Evolutionary conservation across 2,797 vertebrate species (phyloP).

Genomic region (Chromobotia macracanthus): DNA sequence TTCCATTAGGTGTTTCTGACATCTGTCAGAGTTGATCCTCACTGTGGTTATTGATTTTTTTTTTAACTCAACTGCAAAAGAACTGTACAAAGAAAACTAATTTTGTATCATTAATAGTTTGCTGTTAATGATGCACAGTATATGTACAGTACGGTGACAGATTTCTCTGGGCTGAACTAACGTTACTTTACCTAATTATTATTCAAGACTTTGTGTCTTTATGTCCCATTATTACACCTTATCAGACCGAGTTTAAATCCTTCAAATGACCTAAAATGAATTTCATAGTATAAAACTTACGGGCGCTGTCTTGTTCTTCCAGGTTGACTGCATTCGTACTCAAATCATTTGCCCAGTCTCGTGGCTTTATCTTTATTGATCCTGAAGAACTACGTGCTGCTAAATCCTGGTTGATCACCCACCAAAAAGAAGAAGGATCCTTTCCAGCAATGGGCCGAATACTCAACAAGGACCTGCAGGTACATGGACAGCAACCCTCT

Average conservation of each 20-base stretch:
- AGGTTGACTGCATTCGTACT: slow-evolving; percentile 95
- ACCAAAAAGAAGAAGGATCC: slow-evolving; percentile 88
- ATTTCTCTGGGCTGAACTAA: background rate
- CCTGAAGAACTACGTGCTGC: slow-evolving; percentile 85
- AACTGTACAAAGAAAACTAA: background rate
- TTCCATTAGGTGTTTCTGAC: slow-evolving; percentile 44
- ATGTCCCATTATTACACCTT: background rate
- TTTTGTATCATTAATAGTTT: background rate
- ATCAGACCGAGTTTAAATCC: background rate
- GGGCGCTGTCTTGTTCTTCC: slow-evolving; percentile 1
- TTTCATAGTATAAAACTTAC: background rate
- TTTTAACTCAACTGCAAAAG: slow-evolving; percentile 10
- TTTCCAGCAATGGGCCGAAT: slow-evolving; percentile 92
- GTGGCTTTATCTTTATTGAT: slow-evolving; percentile 92
- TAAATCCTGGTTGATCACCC: slow-evolving; percentile 89
- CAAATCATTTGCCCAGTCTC: slow-evolving; percentile 93
- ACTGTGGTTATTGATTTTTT: slow-evolving; percentile 6
- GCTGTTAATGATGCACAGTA: no score
- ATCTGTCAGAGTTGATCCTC: slow-evolving; percentile 34
- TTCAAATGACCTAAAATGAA: background rate
- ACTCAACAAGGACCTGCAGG: slow-evolving; percentile 95
- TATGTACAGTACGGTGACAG: no score
- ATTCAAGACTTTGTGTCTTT: background rate
- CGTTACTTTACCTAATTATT: background rate
- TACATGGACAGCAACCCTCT: slow-evolving; percentile 54